phyloP scores from a whole-genome alignment of 1,140 invertebrate species.

The Brachionus rubens region DNA sequence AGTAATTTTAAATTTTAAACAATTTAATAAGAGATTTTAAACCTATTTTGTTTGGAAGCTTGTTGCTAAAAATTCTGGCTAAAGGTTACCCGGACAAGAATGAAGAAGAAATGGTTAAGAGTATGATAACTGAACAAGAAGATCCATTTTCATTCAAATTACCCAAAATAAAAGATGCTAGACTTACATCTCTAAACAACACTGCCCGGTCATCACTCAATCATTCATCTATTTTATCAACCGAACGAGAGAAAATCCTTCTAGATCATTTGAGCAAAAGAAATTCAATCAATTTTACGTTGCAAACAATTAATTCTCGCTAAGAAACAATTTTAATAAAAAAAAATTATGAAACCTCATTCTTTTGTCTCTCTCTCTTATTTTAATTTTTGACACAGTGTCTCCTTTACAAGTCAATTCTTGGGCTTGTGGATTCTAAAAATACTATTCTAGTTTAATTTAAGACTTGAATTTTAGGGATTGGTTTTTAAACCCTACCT shows the following conservation, averaged over 20 bases:
- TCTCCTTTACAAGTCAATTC: too few relatives aligned
- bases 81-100: background rate
- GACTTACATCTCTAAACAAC: background rate
- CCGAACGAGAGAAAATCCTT: background rate
- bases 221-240: conserved; percentile 25
- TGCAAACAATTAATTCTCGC: background rate
- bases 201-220: background rate
- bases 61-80: background rate
- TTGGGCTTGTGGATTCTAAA: too few relatives aligned
- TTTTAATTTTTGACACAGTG: too few relatives aligned
- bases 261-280: background rate
- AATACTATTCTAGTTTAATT: too few relatives aligned
- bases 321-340: background rate
- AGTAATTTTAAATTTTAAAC: background rate
- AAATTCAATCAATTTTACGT: conserved; percentile 8
- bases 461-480: too few relatives aligned
- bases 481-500: too few relatives aligned
- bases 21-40: background rate
- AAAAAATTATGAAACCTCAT: too few relatives aligned
- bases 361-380: too few relatives aligned
- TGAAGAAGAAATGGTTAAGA: background rate
- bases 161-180: conserved; percentile 13
- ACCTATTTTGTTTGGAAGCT: background rate
- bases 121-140: background rate
- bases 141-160: background rate